Evolutionary conservation across 1,140 invertebrate species (phyloP).

Genomic region (Cyclargus thomasi): DNA sequence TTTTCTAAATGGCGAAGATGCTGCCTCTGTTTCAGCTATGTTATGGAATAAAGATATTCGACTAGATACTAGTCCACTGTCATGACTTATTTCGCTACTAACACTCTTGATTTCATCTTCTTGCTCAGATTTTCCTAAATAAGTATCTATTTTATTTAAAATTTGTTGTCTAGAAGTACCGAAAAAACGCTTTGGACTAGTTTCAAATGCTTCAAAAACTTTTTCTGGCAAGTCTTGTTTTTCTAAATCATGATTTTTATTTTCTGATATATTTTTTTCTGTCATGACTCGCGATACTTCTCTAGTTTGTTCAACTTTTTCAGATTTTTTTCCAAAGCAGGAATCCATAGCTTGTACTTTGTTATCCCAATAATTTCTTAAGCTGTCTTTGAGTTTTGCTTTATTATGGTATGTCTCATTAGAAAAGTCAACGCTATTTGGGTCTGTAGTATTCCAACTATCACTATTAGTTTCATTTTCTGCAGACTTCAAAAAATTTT

Average conservation of each 20-base stretch:
- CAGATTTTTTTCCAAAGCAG: constrained; percentile 23
- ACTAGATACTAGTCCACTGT: constrained; percentile 66
- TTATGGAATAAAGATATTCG: constrained; percentile 64
- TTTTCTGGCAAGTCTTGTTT: constrained; percentile 66
- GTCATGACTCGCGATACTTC: neutral
- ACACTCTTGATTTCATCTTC: constrained; percentile 35
- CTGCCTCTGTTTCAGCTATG: constrained; percentile 52
- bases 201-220: constrained; percentile 69
- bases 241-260: constrained; percentile 38
- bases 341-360: constrained; percentile 11
- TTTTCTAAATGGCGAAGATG: constrained; percentile 41
- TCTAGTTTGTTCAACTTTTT: constrained; percentile 17
- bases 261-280: constrained; percentile 16
- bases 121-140: constrained; percentile 47
- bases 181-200: constrained; percentile 67
- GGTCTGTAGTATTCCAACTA: neutral
- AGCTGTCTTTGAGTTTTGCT: constrained; percentile 21
- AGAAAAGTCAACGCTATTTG: neutral
- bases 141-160: constrained; percentile 65
- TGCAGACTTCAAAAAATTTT: constrained; percentile 55
- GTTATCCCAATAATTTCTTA: constrained; percentile 9
- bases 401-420: constrained; percentile 18
- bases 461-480: constrained; percentile 28
- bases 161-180: constrained; percentile 64
- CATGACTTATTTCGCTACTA: constrained; percentile 33